Base-by-base conservation (phyloP, 1,140 invertebrate genomes). In the Panagrolaimus sp. region DNA sequence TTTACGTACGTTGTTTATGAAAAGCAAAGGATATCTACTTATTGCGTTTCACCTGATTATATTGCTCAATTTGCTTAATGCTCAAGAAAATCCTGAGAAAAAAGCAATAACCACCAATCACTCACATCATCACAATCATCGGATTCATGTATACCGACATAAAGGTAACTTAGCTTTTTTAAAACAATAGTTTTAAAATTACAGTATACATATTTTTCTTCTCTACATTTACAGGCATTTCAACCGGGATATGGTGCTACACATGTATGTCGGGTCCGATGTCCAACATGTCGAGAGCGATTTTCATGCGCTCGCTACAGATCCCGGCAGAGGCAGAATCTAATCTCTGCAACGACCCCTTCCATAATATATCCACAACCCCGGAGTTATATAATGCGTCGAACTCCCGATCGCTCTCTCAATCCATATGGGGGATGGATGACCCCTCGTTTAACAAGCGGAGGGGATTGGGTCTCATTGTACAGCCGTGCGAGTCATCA, bases 401-500 rank as follows among this genome's bases (percentile, higher is more conserved):
- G 51, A 27, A 27, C 20, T 11, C 51, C 51, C 20, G 51, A 57
- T n/a, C 51, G 51, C 1, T 20, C 20, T 27, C 51, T 57, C 20
- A 57, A 57, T 57, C 51, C 51, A 4, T 20, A 57, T 7, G 51
- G 51, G 20, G 51, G 51, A 13, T 57, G 51, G 51, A 27, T 27
- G 14, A 57, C 51, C 1, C 51, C 51, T 20, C 20, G 51, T 20
- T 16, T 57, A 13, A 57, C 51, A 27, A 57, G 51, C 51, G 51
- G 51, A 1, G 51, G 51, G 4, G 51, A 57, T 27, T 57, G 51
- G 51, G 20, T 57, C n/a, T n/a, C 14, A 20, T 57, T 57, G 51
- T 57, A 57, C 51, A 57, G 51, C 51, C 51, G 51, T 57, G 51
- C 51, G 27, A 57, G 51, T 57, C 51, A 57, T 57, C 51, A 57